A percentile compares a stretch with the other conserved stretches of the same genome.
These are phyloP conservation scores for Bombus breviceps DNA, from an alignment of 1,140 invertebrate genomes.

Conservation along the genomic window DNA sequence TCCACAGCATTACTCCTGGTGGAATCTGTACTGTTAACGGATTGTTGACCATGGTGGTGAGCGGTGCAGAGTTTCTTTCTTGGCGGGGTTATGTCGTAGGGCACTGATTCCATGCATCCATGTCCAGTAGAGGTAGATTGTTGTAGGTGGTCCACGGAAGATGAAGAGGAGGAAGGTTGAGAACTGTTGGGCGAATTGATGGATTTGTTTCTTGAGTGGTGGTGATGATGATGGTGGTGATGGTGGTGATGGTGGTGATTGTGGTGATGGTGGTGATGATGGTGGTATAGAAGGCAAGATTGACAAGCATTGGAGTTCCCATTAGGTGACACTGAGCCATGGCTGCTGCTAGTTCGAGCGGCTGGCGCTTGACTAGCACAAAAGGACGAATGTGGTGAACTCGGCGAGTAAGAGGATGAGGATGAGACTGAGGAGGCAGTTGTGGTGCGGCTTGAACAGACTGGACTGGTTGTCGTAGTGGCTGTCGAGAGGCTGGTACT, in stretches of 20 bases:
- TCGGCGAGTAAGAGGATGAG: constrained; percentile 61
- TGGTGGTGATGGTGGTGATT: constrained; percentile 70
- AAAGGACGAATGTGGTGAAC: constrained; percentile 54
- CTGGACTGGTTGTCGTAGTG: constrained; percentile 65
- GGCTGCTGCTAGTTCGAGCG: constrained; percentile 2
- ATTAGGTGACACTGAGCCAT: constrained; percentile 23
- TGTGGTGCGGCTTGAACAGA: constrained; percentile 62
- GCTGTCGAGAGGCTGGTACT: constrained; percentile 62
- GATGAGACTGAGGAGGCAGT: constrained; percentile 56
- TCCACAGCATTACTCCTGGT: constrained; percentile 44
- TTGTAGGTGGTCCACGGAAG: constrained; percentile 42
- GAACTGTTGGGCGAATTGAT: constrained; percentile 2
- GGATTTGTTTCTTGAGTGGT: constrained; percentile 65
- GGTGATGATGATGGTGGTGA: constrained; percentile 71
- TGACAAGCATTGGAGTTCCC: constrained; percentile 73
- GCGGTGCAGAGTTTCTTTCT: constrained; percentile 76
- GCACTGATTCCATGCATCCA: constrained; percentile 43
- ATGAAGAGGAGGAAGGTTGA: constrained; percentile 17
- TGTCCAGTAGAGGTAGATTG: constrained; percentile 49
- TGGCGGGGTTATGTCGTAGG: constrained; percentile 62
- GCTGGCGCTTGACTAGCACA: constrained; percentile 36
- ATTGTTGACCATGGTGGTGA: constrained; percentile 70
- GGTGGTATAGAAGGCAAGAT: constrained; percentile 61
- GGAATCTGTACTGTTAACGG: constrained; percentile 8
- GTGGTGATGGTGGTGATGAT: constrained; percentile 67